Percentiles rank a stretch among this genome's conserved stretches.
These are phyloP conservation scores for Typhlichthys subterraneus DNA, from an alignment of 2,797 vertebrate species.

Conservation along the genomic window DNA sequence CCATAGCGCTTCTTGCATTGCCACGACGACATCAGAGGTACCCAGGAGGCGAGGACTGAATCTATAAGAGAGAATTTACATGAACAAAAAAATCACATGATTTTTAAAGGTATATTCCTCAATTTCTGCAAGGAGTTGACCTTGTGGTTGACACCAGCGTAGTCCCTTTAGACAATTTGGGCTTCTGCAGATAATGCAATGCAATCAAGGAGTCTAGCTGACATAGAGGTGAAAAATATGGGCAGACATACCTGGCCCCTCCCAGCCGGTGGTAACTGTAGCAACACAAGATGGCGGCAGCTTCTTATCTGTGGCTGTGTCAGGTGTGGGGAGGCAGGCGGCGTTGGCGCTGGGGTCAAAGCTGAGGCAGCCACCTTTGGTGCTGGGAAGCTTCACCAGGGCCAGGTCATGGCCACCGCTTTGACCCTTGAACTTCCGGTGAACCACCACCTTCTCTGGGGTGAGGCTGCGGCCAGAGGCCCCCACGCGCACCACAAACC, in stretches of 20 bases:
- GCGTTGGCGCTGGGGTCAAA: constrained; percentile 84
- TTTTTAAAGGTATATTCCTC: no score
- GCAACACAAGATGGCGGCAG: constrained; percentile 81
- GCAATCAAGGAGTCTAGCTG: background rate
- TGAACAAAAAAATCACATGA: background rate
- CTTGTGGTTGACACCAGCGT: no score
- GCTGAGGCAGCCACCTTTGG: constrained; percentile 84
- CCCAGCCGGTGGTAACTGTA: constrained; percentile 86
- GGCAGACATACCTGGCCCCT: constrained; percentile 78
- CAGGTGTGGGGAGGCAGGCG: constrained; percentile 80
- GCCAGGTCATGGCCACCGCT: constrained; percentile 90
- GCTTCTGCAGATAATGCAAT: no score
- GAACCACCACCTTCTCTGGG: constrained; percentile 81
- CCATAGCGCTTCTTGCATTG: constrained; percentile 86
- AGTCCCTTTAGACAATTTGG: no score
- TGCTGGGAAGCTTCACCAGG: constrained; percentile 81
- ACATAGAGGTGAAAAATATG: background rate
- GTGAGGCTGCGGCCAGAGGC: constrained; percentile 81
- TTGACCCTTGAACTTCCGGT: constrained; percentile 86
- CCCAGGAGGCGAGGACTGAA: constrained; percentile 84
- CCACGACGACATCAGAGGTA: constrained; percentile 86
- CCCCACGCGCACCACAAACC: constrained; percentile 82
- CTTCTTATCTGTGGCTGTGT: constrained; percentile 66
- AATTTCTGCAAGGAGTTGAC: no score
- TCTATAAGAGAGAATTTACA: constrained; percentile 67